Evolutionary conservation across 2,797 vertebrate genomes (phyloP).

Genomic region (Fistularia tabacaria): DNA sequence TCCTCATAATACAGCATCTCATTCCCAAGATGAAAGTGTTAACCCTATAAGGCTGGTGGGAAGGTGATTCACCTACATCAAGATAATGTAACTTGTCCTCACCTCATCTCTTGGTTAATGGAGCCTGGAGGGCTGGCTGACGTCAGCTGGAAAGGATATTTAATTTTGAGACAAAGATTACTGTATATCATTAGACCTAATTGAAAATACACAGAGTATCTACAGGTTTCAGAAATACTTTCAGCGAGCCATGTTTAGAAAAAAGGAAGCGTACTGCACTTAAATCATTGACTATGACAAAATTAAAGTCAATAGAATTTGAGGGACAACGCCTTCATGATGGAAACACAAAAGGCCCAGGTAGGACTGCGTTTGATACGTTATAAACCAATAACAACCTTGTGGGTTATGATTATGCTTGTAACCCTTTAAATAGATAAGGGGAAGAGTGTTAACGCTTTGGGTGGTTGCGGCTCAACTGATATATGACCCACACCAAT

Average conservation of each 20-base stretch:
- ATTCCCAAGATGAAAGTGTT: conserved; percentile 41
- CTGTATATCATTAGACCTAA: conserved; percentile 20
- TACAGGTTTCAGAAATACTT: conserved; percentile 18
- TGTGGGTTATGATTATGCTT: too few relatives aligned
- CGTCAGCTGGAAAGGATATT: conserved; percentile 24
- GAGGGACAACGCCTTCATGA: too few relatives aligned
- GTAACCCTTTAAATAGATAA: too few relatives aligned
- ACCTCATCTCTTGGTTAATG: conserved; percentile 66
- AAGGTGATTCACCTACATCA: conserved; percentile 62
- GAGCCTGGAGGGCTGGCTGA: conserved; percentile 50
- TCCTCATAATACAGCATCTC: conserved; percentile 6
- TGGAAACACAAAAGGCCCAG: too few relatives aligned
- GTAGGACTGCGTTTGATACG: too few relatives aligned
- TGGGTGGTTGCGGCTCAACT: too few relatives aligned
- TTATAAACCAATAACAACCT: too few relatives aligned
- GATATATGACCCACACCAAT: too few relatives aligned
- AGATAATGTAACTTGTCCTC: conserved; percentile 55
- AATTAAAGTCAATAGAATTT: too few relatives aligned
- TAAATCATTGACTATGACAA: too few relatives aligned
- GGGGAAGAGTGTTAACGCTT: too few relatives aligned
- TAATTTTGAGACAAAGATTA: conserved; percentile 47
- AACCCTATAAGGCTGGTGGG: conserved; percentile 48
- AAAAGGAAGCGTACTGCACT: too few relatives aligned
- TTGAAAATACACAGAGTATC: conserved; percentile 8
- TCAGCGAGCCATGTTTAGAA: not conserved